Evolutionary conservation across 2,888 invertebrate species (phyloP), one percentile per base, ranked within the genome.

Genomic region (Cynaeus angustus): DNA sequence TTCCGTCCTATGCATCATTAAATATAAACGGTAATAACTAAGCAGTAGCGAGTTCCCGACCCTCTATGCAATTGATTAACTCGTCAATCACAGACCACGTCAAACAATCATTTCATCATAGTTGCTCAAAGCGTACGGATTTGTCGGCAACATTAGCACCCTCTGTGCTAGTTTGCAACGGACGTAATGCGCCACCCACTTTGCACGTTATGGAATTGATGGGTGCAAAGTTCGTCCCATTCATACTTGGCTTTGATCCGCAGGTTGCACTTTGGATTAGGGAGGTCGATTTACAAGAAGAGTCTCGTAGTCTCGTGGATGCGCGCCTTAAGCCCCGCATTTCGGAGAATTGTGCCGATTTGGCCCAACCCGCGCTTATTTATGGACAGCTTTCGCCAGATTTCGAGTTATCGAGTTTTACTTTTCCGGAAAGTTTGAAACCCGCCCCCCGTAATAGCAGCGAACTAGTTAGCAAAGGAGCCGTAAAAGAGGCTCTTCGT

Each of bases 71-170:
- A 68, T 68, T 68, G 66, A 68, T 71, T 68, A 71, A 77, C 73
- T 79, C 75, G 76, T 80, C 79, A 78, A 79, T 79, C 79, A 79
- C 75, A 77, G 73, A 69, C 76, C 72, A 72, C 65, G 71, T 72
- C 75, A 75, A 78, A 78, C 76, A 76, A 77, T 75, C 75, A 72
- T 76, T 70, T 70, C 66, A 70, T 70, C 66, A 70, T 56, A 70
- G 45, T 66, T 45, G 66, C 61, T 70, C 62, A 70, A 61, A 66
- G 70, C 61, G 12, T 14, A 33, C 33, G 56, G 66, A 67, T 70
- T 70, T 66, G 65, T 10, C 21, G 43, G 59, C 53, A 59, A 50
- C 61, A 65, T 61, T 56, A 55, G 48, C 68, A 38, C 48, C 56
- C 48, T 62, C 30, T 65, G 48, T 28, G 30, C 48, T 61, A 61